phyloP scores from a whole-genome alignment of 2,113 vertebrate species.

The Micronycteris hirsuta region DNA sequence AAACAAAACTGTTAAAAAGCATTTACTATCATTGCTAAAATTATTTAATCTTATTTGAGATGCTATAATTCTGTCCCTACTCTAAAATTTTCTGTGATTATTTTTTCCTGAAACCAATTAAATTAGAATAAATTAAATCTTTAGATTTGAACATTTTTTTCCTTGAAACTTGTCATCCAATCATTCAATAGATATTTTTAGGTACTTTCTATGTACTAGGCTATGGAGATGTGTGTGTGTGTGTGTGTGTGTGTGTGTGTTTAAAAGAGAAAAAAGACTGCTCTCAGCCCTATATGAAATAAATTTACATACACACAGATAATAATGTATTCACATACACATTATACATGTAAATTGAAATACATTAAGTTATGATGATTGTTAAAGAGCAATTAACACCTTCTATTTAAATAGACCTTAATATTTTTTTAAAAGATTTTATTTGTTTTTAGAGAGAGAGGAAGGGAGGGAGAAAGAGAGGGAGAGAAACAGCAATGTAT shows the following conservation, averaged over 20 bases:
- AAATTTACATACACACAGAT: neutral
- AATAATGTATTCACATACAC: neutral
- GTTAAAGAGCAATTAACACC: neutral
- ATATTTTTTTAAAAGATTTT: too few species aligned
- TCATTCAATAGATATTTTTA: neutral
- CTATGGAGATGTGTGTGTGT: neutral
- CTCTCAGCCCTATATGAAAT: neutral
- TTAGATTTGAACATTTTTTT: neutral
- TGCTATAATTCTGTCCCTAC: neutral
- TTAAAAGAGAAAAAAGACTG: neutral
- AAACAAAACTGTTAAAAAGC: constrained; percentile 32
- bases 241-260: neutral
- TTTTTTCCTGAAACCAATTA: neutral
- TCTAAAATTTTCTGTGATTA: neutral
- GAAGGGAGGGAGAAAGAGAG: too few species aligned
- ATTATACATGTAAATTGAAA: neutral
- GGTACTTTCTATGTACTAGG: neutral
- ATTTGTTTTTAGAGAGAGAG: too few species aligned
- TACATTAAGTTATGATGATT: neutral
- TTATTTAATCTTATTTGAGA: constrained; percentile 44
- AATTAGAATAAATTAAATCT: constrained; percentile 19
- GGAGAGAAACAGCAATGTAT: too few species aligned
- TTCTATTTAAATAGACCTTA: neutral
- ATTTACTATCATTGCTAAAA: constrained; percentile 17
- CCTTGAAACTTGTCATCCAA: neutral